A percentile compares a stretch with the other conserved stretches of the same genome.
Evolutionary conservation across 2,888 invertebrate species (phyloP).

Genomic region (Cabera pusaria): DNA sequence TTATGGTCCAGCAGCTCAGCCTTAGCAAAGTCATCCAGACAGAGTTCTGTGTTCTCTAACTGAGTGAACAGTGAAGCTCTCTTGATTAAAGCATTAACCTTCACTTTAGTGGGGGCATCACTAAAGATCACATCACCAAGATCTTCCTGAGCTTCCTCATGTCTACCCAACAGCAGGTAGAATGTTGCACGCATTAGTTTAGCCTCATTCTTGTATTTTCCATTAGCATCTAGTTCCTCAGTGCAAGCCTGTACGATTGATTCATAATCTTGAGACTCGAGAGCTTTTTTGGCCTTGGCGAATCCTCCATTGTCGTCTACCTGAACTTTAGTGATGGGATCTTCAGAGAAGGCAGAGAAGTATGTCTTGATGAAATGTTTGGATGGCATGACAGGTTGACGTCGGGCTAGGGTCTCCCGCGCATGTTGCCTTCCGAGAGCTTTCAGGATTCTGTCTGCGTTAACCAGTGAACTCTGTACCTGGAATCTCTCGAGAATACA

Average conservation of each 20-base stretch:
- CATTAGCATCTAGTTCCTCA: conserved; percentile 88
- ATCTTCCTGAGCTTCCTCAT: conserved; percentile 88
- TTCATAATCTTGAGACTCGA: conserved; percentile 89
- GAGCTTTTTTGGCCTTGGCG: conserved; percentile 87
- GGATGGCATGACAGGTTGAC: conserved; percentile 91
- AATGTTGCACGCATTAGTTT: conserved; percentile 93
- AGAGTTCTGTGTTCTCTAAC: conserved; percentile 87
- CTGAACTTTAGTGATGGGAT: conserved; percentile 87
- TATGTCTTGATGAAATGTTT: conserved; percentile 93
- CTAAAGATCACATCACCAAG: conserved; percentile 87
- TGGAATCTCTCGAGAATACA: conserved; percentile 95
- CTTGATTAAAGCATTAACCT: conserved; percentile 94
- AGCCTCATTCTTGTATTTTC: conserved; percentile 87
- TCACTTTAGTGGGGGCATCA: conserved; percentile 85
- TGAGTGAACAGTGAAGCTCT: conserved; percentile 93
- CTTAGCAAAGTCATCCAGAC: conserved; percentile 89
- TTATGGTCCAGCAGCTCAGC: conserved; percentile 91
- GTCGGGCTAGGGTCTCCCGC: conserved; percentile 87
- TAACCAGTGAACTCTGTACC: conserved; percentile 90
- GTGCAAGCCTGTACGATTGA: conserved; percentile 91
- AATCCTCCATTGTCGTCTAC: conserved; percentile 85
- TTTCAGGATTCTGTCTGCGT: conserved; percentile 95
- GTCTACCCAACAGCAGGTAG: conserved; percentile 89
- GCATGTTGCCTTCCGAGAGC: conserved; percentile 90
- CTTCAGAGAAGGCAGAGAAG: conserved; percentile 93